Percentiles rank a stretch among this genome's conserved stretches.
Conservation (phyloP, 2,113 vertebrate species). For the Aptenodytes patagonicus region DNA sequence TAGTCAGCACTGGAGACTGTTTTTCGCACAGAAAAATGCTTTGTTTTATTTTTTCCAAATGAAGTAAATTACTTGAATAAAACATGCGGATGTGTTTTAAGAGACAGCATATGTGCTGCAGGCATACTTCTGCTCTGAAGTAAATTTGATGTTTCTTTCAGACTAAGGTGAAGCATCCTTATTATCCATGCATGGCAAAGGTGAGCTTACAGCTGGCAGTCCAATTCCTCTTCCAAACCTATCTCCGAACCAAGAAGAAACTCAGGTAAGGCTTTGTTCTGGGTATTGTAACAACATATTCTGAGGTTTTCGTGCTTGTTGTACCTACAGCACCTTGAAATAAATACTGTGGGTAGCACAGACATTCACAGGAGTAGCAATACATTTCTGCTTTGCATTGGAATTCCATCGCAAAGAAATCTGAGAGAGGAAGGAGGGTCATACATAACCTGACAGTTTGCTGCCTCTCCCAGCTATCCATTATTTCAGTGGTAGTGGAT, state of each 20-base stretch:
- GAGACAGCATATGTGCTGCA: neutral
- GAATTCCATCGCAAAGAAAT: neutral
- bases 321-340: neutral
- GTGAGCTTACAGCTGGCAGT: constrained; percentile 93
- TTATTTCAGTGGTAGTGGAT: neutral
- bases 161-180: constrained; percentile 95
- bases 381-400: neutral
- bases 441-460: neutral
- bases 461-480: neutral
- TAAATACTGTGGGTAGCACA: neutral
- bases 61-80: neutral
- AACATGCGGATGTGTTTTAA: neutral
- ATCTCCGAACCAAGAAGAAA: constrained; percentile 97
- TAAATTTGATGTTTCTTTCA: constrained; percentile 44
- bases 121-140: neutral
- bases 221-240: constrained; percentile 97
- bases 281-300: neutral
- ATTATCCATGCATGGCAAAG: constrained; percentile 96
- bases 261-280: constrained; percentile 81
- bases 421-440: neutral
- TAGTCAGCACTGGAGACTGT: neutral
- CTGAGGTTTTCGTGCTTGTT: neutral
- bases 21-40: neutral
- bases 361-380: neutral
- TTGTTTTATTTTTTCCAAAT: neutral